Base-by-base conservation (phyloP, 2,113 vertebrate species). In the Marmota monax region DNA sequence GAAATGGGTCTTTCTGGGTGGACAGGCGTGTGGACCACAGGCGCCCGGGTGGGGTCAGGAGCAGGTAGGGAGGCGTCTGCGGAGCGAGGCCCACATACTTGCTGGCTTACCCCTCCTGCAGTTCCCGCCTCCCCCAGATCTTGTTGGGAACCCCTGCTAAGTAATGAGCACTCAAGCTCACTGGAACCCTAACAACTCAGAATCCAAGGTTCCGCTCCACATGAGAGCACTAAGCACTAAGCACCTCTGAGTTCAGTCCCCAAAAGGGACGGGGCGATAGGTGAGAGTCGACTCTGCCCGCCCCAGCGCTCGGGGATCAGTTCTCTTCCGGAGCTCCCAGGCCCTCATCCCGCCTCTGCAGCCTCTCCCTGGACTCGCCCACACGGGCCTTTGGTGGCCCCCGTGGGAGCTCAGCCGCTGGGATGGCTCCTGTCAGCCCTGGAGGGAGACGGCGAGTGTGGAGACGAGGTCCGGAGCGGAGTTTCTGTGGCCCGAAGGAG, bases 51-150 rank as follows among this genome's bases (percentile, higher is more conserved):
- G 22, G 48, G 10, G 37, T 7, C 10, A 25, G 29, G 22, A 76
- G 1, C 27, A 8, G 22, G 29, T 29, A 0, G 2, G 72, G 17
- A 29, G 23, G 37, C 12, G 39, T 11, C 84, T 2, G 0, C 25
- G 63, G 45, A 39, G 23, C 3, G 2, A 12, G 2, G 37, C 20
- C 45, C 39, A 11, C 0, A 1, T 1, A 42, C 3, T 1, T 45
- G 20, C n/a, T 6, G 39, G 39, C 34, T 65, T 27, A 27, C 0
- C 0, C 16, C 10, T 1, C 34, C 18, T 32, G 12, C 14, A 5
- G 12, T 12, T 45, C 16, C 32, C 13, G 1, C 32, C 37, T 12
- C 9, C n/a, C 6, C 25, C 39, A 7, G 74, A 39, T 39, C 39
- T 39, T 39, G 39, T 39, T 65, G 53, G 51, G 42, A 20, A 9